Percentiles rank a stretch among this genome's conserved stretches.
Evolutionary conservation across 2,888 invertebrate genomes (phyloP).

Genomic region (Caenorhabditis auriculariae): DNA sequence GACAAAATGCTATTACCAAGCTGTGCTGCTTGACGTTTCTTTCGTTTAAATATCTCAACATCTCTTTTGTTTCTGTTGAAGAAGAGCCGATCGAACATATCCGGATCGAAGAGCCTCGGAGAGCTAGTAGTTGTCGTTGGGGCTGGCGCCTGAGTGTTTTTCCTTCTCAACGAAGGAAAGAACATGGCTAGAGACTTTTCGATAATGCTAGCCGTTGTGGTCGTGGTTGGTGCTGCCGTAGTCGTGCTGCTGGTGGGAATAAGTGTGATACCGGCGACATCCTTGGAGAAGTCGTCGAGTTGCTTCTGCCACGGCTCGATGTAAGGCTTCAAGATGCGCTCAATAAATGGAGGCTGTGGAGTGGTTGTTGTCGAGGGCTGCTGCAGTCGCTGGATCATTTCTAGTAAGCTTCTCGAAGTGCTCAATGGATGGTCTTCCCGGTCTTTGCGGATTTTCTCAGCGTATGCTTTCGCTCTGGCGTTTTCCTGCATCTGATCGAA

Average conservation of each 20-base stretch:
- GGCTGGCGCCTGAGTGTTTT: slow-evolving; percentile 12
- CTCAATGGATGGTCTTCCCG: slow-evolving; percentile 26
- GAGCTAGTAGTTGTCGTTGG: slow-evolving; percentile 15
- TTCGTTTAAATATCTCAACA: slow-evolving; percentile 1
- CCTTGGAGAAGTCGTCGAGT: slow-evolving; percentile 38
- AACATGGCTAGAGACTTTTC: slow-evolving; percentile 37
- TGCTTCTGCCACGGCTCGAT: slow-evolving; percentile 49
- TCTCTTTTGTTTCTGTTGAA: slow-evolving; percentile 16
- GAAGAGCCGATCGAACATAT: slow-evolving; percentile 30
- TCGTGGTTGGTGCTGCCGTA: slow-evolving; percentile 33
- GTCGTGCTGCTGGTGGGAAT: slow-evolving; percentile 41
- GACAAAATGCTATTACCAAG: slow-evolving; percentile 5
- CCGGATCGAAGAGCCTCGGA: slow-evolving; percentile 38
- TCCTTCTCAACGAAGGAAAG: slow-evolving; percentile 37
- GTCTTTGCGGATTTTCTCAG: slow-evolving; percentile 35
- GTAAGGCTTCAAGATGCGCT: slow-evolving; percentile 47
- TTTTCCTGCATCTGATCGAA: slow-evolving; percentile 50
- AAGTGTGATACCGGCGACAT: slow-evolving; percentile 32
- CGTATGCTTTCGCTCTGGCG: slow-evolving; percentile 32
- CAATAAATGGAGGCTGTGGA: slow-evolving; percentile 41
- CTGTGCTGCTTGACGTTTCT: slow-evolving; percentile 19
- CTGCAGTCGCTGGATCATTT: slow-evolving; percentile 39
- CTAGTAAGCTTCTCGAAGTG: slow-evolving; percentile 35
- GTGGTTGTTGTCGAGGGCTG: slow-evolving; percentile 45
- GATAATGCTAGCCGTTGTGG: slow-evolving; percentile 27